Base-by-base conservation (phyloP, 2,113 vertebrate species). In the Cephalophus harveyi region DNA sequence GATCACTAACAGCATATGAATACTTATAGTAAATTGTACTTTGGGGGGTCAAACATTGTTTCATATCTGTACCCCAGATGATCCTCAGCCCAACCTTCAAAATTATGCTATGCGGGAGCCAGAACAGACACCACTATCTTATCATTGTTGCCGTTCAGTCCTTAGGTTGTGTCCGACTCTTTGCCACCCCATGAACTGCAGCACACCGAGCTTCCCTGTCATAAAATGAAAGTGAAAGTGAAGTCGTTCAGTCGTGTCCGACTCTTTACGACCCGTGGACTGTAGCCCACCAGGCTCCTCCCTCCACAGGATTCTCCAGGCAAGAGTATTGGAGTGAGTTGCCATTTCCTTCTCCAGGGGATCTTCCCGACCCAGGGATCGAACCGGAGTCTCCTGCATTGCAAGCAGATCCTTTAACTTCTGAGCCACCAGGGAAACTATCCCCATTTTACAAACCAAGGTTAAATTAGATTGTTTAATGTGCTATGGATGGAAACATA, bases 341-440 rank as follows among this genome's bases (percentile, higher is more conserved):
- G 59, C 27, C 12, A 28, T 28, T 60, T 60, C 10, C 59, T 60
- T 60, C 27, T 6, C 27, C 59, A 60, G 12, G 12, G 5, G 12
- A 28, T 60, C 27, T 60, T 60, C 12, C 59, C 0, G 2, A 60
- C 27, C 27, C 59, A 28, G 27, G 27, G 27, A 14, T 60, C 2
- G 2, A 60, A 60, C 25, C 25, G 0, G 0, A 11, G 59, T 62
- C 59, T 62, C 59, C 59, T 0, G 3, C 59, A 30, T 62, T 62
- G 28, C 60, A 30, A 30, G 28, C 60, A 30, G 60, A 60, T 30
- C 12, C 28, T 62, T 62, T 62, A 62, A 62, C 60, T 13, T 62
- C 60, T 30, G 60, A 30, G 60, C 60, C 60, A 30, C 13, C 28
- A 62, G 60, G 13, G 6, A 62, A 62, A 33, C 7, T 2, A 48